Evolutionary conservation across 2,797 vertebrate species (phyloP).

Genomic region (Spea hammondii): DNA sequence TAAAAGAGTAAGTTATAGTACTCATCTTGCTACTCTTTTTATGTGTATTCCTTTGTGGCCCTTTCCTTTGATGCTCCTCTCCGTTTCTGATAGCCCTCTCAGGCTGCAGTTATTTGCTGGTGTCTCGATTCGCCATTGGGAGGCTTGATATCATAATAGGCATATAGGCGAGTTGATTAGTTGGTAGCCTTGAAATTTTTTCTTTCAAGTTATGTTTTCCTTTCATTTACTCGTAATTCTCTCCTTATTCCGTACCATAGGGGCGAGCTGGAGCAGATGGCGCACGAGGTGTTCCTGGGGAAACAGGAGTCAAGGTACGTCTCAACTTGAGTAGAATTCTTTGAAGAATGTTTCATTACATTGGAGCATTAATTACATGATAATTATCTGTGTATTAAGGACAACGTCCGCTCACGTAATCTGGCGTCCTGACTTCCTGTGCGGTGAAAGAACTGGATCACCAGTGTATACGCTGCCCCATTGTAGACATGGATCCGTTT

Average conservation of each 20-base stretch:
- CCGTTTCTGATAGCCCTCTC: neutral
- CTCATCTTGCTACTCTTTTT: neutral
- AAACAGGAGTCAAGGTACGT: slow-evolving; percentile 82
- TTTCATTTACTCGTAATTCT: neutral
- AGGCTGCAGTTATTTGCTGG: too few relatives aligned
- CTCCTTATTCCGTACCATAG: slow-evolving; percentile 59
- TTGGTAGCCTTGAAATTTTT: too few relatives aligned
- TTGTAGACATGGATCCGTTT: too few relatives aligned
- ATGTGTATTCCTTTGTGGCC: neutral
- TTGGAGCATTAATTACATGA: too few relatives aligned
- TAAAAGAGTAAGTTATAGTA: slow-evolving; percentile 74
- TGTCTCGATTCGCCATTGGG: too few relatives aligned
- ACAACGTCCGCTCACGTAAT: too few relatives aligned
- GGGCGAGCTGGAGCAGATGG: slow-evolving; percentile 82
- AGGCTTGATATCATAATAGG: too few relatives aligned
- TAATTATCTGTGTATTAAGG: too few relatives aligned
- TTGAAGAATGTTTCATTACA: neutral
- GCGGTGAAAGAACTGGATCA: too few relatives aligned
- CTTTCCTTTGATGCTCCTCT: neutral
- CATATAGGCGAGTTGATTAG: too few relatives aligned
- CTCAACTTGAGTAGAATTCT: neutral
- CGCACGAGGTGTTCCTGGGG: slow-evolving; percentile 82
- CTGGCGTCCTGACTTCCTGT: too few relatives aligned
- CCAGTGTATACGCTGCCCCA: too few relatives aligned
- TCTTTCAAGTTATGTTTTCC: neutral